A percentile compares a stretch with the other conserved stretches of the same genome.
Evolutionary conservation across 2,113 vertebrate genomes (phyloP).

Genomic region (Arizona elegans): DNA sequence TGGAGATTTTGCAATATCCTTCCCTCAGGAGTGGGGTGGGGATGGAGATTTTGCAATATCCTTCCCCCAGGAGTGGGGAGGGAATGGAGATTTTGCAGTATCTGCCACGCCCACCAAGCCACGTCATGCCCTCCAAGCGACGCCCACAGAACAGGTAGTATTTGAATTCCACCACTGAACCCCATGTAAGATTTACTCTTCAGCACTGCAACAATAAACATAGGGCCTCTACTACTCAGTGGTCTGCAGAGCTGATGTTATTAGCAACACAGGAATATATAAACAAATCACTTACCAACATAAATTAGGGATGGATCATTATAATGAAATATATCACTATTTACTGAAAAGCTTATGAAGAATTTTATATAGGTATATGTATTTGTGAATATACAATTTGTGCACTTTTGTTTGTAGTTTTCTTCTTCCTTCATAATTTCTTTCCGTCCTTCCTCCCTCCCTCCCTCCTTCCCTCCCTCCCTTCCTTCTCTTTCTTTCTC

Average conservation of each 20-base stretch:
- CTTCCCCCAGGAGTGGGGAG: too few species aligned
- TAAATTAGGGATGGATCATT: not conserved
- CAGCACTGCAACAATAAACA: not conserved
- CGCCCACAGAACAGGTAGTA: too few species aligned
- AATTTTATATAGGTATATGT: not conserved
- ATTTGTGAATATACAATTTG: not conserved
- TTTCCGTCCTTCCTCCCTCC: not conserved
- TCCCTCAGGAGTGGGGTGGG: too few species aligned
- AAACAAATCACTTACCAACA: not conserved
- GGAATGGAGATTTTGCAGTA: too few species aligned
- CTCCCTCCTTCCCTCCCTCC: too few species aligned
- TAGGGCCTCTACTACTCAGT: not conserved
- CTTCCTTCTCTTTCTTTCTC: not conserved
- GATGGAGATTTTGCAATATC: too few species aligned
- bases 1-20: too few species aligned
- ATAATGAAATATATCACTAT: not conserved
- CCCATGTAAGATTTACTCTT: not conserved
- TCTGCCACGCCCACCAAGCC: too few species aligned
- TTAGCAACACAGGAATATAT: not conserved
- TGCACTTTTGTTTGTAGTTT: not conserved
- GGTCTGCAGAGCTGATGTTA: not conserved
- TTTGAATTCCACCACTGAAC: not conserved
- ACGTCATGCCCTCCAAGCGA: too few species aligned
- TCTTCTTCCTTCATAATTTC: not conserved
- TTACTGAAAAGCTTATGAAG: not conserved